phyloP scores from a whole-genome alignment of 2,797 vertebrate species.

The Myotis myotis region DNA sequence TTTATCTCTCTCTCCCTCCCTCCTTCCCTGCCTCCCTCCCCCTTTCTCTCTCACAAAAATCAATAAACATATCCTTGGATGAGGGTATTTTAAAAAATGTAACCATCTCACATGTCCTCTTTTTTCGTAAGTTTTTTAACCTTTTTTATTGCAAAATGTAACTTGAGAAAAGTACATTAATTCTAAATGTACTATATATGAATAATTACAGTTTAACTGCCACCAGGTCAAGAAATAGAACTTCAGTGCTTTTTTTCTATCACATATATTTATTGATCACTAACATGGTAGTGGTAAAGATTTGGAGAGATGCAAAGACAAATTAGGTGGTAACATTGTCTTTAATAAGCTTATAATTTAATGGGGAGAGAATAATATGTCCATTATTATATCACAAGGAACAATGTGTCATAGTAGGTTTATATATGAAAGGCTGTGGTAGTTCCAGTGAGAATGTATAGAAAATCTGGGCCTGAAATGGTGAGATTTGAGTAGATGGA shows the following conservation, averaged over 20 bases:
- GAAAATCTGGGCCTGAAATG: background rate
- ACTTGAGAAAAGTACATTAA: constrained; percentile 38
- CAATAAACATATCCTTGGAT: background rate
- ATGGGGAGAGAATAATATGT: background rate
- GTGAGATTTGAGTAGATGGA: constrained; percentile 24
- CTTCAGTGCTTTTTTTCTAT: constrained; percentile 13
- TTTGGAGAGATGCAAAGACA: constrained; percentile 27
- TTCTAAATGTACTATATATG: constrained; percentile 15
- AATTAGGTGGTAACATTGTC: background rate
- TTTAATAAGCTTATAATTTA: constrained; percentile 33
- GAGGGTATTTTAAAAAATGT: background rate
- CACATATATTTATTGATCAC: constrained; percentile 36
- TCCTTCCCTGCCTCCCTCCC: background rate
- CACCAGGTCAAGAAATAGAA: constrained; percentile 31
- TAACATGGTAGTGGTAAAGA: constrained; percentile 33
- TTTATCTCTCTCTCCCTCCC: background rate
- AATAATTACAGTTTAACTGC: constrained; percentile 37
- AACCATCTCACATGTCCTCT: background rate
- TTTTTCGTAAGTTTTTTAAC: constrained; percentile 25
- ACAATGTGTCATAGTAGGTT: background rate
- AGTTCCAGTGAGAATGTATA: constrained; percentile 17
- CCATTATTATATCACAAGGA: background rate
- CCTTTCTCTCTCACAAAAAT: background rate
- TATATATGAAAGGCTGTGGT: background rate
- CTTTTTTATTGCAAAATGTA: constrained; percentile 15